phyloP scores from a whole-genome alignment of 2,797 vertebrate genomes.

The Pangasius mekongensis region DNA sequence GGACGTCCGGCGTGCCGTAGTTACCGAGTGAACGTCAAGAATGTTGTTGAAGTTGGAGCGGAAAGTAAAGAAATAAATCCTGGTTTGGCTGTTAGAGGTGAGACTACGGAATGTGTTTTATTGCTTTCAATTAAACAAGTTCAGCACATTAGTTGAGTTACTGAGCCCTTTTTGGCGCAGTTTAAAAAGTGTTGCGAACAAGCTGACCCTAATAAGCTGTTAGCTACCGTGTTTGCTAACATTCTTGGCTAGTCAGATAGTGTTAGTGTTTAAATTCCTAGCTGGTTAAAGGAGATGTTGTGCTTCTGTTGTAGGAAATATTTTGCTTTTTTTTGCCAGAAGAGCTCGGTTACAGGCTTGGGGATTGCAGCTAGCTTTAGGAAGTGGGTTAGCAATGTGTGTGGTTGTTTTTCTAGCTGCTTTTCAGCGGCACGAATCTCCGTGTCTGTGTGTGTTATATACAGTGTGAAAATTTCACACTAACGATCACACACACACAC shows the following conservation, averaged over 20 bases:
- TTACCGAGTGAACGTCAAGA: background rate
- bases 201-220: background rate
- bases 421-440: background rate
- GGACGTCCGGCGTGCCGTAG: constrained; percentile 24
- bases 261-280: background rate
- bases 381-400: background rate
- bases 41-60: constrained; percentile 32
- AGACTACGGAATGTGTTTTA: background rate
- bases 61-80: background rate
- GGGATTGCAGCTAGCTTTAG: background rate
- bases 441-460: background rate
- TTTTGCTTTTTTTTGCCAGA: background rate
- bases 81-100: background rate
- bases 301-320: background rate
- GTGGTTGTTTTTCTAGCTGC: background rate
- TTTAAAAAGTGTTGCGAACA: background rate
- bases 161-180: background rate
- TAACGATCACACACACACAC: background rate
- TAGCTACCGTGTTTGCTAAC: background rate
- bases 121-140: background rate
- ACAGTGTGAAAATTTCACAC: background rate
- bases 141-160: background rate
- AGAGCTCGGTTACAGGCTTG: background rate
- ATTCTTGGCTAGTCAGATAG: background rate
- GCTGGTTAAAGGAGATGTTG: background rate